These are phyloP conservation scores for Sebastes taczanowskii DNA, from an alignment of 2,797 vertebrate species.

Conservation along the genomic window DNA sequence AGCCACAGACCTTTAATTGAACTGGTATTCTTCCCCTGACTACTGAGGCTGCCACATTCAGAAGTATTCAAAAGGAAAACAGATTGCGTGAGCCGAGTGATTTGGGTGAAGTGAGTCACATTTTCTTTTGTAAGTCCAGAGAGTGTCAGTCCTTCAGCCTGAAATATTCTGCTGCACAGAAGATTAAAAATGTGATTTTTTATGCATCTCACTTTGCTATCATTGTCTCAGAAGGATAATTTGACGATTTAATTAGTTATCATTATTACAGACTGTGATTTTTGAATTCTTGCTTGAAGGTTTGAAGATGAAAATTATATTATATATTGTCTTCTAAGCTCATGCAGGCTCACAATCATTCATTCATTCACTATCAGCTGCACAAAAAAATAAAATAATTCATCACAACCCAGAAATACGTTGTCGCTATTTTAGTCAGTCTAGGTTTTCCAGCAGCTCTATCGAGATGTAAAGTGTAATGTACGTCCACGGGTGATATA, in stretches of 20 bases:
- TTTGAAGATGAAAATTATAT: background rate
- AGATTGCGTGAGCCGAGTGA: slow-evolving; percentile 10
- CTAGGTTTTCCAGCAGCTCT: background rate
- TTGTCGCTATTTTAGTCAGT: background rate
- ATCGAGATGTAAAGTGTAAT: background rate
- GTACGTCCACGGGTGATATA: background rate
- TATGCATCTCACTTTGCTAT: background rate
- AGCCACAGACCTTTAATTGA: background rate
- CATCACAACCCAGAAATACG: background rate
- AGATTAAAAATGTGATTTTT: background rate
- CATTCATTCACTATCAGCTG: background rate
- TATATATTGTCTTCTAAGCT: background rate
- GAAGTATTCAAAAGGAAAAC: slow-evolving; percentile 14
- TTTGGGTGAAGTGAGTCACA: slow-evolving; percentile 42
- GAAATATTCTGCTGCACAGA: slow-evolving; percentile 1
- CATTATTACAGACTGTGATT: background rate
- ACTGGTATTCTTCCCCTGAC: background rate
- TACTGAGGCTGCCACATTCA: background rate
- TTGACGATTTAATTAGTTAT: background rate
- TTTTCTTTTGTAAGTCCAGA: slow-evolving; percentile 17
- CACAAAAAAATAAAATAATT: background rate
- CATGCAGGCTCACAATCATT: background rate
- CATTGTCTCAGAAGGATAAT: background rate
- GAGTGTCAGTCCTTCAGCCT: background rate
- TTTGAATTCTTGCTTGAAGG: background rate